Base-by-base conservation (phyloP, 2,888 invertebrate genomes). In the Standfussiana lucernea region DNA sequence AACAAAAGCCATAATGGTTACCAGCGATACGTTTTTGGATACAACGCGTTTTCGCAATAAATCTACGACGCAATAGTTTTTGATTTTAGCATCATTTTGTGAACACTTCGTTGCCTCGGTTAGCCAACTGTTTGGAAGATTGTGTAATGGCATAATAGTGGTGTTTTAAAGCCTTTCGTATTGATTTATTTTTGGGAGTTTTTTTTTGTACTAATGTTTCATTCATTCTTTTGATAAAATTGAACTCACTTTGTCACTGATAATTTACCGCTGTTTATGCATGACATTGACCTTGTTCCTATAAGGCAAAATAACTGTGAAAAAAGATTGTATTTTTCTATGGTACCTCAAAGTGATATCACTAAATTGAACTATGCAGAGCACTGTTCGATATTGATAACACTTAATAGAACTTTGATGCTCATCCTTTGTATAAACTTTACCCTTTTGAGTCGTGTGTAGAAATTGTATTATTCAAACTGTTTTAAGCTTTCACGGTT, bases 21-120 rank as follows among this genome's bases (percentile, higher is more conserved):
- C 62, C 56, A 59, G 28, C 77, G 59, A 72, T 74, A 28, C 45
- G 56, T 69, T 89, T 77, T 77, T 79, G 69, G 56, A 72, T 86
- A 70, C 65, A 70, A 13, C 37, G 24, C 35, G n/a, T 76, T 77
- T 77, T 45, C 1, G 66, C 59, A 32, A 76, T 79, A 82, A 76
- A 76, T 82, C 62, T 73, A 15, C 47, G 45, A 67, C 61, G 66
- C 61, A 70, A 67, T 85, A 72, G 67, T 76, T 75, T 61, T 68
- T 40, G 45, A 66, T 75, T 84, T 86, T 77, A 77, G 76, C 75
- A 77, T 72, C 18, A 40, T 77, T 83, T 76, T 66, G 32, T 66
- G 56, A 72, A 77, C 62, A 72, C 28, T 37, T 77, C 80, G 45
- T 59, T 28, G n/a, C 35, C 18, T 32, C 21, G 6, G 11, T 67